Base-by-base conservation (phyloP, 2,113 vertebrate genomes). In the Notothenia coriiceps region DNA sequence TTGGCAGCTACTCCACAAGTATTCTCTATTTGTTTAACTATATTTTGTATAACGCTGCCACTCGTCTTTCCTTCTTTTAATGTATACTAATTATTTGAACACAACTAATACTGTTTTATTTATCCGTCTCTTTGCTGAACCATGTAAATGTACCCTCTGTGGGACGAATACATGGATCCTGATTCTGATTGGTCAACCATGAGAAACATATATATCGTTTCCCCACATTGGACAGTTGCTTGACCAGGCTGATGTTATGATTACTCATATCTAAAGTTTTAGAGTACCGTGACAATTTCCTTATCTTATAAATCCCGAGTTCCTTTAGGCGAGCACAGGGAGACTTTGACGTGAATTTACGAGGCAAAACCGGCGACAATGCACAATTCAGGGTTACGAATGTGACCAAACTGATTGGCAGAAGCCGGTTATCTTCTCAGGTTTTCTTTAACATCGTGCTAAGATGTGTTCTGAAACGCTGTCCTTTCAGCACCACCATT, bases 401-500 rank as follows among this genome's bases (percentile, higher is more conserved):
- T 22, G 10, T 56, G 59, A 13, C 29, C 1, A 17, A 52, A 11
- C 1, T 15, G 5, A 18, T 15, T 22, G 57, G 13, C 44, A 43
- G 9, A 22, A 11, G 25, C 11, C 10, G 17, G 57, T 74, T 14
- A 1, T 9, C 6, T 52, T 43, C 7, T 29, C 29, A 29, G 29
- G 29, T 29, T 29, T 29, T 74, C 33, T 55, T 59, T 54, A 9
- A 35, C 14, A 40, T 35, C 13, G 54, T 25, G 29, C 14, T 57
- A 11, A 10, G 57, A 62, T 74, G 22, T 57, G 47, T 33, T 79
- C 7, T 68, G 18, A 59, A 87, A 84, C 86, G 69, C 88, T 91
- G 80, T 91, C 85, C 90, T 70, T 92, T 93, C 92, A 93, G 92
- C 84, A 92, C 93, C 85, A 85, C 77, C 49, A 22, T 55, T 56